These are phyloP conservation scores for Euschistus heros DNA, from an alignment of 1,140 invertebrate genomes.

Conservation along the genomic window DNA sequence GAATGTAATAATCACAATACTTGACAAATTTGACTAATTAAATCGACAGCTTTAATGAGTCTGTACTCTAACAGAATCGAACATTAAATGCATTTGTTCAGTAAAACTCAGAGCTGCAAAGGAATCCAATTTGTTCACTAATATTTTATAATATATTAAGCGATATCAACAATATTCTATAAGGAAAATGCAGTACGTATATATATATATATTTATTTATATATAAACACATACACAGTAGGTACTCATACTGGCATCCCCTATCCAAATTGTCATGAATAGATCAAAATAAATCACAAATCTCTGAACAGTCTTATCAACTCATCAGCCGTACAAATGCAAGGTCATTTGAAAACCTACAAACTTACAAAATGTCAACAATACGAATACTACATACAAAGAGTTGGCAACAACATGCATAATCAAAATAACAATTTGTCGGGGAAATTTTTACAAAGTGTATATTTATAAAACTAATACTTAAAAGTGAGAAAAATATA, in stretches of 20 bases:
- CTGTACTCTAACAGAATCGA: neutral
- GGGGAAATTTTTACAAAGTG: neutral
- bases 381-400: neutral
- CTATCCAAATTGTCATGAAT: slow-evolving; percentile 12
- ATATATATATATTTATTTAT: slow-evolving; percentile 4
- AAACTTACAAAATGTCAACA: neutral
- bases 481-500: neutral
- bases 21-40: neutral
- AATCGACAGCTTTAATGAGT: too few species aligned
- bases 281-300: neutral
- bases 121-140: too few species aligned
- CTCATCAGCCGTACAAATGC: neutral
- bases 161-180: neutral
- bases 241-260: slow-evolving; percentile 4
- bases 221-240: neutral
- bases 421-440: slow-evolving; percentile 6
- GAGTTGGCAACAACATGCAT: neutral
- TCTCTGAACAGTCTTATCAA: slow-evolving; percentile 12
- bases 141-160: too few species aligned
- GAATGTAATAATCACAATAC: slow-evolving; percentile 13
- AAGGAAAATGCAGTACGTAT: slow-evolving; percentile 7
- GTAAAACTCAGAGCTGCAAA: too few species aligned
- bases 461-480: slow-evolving; percentile 4
- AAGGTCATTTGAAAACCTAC: neutral
- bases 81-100: neutral